phyloP scores from a whole-genome alignment of 2,113 vertebrate genomes.

The Corvus cornix region DNA sequence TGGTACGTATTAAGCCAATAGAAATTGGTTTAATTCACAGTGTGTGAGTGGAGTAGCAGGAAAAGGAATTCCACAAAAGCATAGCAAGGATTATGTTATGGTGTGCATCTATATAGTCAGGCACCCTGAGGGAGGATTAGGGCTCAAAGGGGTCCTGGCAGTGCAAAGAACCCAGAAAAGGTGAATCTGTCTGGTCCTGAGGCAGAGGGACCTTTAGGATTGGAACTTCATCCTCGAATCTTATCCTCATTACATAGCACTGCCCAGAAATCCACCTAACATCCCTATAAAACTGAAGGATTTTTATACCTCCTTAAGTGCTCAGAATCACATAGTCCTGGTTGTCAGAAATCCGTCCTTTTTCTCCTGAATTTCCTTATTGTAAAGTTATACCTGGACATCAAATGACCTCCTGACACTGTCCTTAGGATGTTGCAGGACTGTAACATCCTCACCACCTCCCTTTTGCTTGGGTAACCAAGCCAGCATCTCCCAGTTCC shows the following conservation, averaged over 20 bases:
- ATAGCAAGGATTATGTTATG: background rate
- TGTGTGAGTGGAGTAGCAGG: background rate
- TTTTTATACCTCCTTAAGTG: background rate
- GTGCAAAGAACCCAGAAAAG: background rate
- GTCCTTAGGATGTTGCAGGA: background rate
- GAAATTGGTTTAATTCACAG: background rate
- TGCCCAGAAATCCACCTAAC: background rate
- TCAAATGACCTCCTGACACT: background rate
- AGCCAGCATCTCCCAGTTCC: background rate
- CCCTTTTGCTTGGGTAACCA: background rate
- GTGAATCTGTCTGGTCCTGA: background rate
- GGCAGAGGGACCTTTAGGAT: background rate
- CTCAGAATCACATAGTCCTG: background rate
- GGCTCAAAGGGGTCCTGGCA: background rate
- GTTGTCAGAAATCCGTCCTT: background rate
- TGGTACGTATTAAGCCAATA: background rate
- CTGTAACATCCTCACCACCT: fast-evolving
- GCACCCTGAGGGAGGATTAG: background rate
- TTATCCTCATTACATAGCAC: background rate
- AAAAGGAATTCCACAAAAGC: background rate
- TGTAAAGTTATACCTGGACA: background rate
- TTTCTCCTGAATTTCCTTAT: background rate
- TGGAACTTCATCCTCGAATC: background rate
- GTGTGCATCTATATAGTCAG: background rate
- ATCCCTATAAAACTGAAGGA: background rate